Percentiles rank a stretch among this genome's conserved stretches.
Conservation (phyloP, 2,888 invertebrate species). For the Venustoraphidia nigricollis region DNA sequence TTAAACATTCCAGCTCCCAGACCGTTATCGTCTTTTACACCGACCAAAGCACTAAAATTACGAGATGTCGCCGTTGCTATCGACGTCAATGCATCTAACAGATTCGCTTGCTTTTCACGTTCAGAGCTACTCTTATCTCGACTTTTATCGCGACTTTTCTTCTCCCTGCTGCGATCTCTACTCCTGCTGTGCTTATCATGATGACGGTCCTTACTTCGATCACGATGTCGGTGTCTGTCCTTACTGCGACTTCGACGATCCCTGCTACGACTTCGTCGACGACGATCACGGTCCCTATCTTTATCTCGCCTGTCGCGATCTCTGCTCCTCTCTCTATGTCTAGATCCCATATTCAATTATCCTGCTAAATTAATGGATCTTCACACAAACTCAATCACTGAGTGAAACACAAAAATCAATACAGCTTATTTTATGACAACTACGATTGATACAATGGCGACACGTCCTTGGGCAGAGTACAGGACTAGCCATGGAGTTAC, state of each 20-base stretch:
- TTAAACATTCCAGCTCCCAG: not conserved
- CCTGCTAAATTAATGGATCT: no score
- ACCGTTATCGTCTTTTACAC: constrained; percentile 20
- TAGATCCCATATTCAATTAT: constrained; percentile 32
- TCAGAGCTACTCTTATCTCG: constrained; percentile 23
- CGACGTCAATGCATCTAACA: constrained; percentile 32
- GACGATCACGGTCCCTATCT: constrained; percentile 22
- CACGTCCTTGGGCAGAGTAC: no score
- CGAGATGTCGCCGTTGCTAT: constrained; percentile 30
- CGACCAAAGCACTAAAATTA: constrained; percentile 32
- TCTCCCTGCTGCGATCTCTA: constrained; percentile 12
- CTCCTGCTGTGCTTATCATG: constrained; percentile 16
- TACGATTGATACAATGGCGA: no score
- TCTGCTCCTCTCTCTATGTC: constrained; percentile 35
- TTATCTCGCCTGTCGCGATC: constrained; percentile 23
- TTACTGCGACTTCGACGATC: constrained; percentile 12
- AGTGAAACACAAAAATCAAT: no score
- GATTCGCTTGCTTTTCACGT: constrained; percentile 26
- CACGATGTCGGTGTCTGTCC: constrained; percentile 1
- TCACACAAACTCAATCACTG: no score
- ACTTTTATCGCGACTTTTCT: constrained; percentile 17
- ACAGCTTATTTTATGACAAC: no score
- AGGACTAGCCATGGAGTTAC: no score
- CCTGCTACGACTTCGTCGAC: constrained; percentile 16
- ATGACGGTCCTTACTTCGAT: constrained; percentile 13